Percentiles rank a stretch among this genome's conserved stretches.
phyloP scores from a whole-genome alignment of 2,888 invertebrate species.

The Cerastis rubricosa region DNA sequence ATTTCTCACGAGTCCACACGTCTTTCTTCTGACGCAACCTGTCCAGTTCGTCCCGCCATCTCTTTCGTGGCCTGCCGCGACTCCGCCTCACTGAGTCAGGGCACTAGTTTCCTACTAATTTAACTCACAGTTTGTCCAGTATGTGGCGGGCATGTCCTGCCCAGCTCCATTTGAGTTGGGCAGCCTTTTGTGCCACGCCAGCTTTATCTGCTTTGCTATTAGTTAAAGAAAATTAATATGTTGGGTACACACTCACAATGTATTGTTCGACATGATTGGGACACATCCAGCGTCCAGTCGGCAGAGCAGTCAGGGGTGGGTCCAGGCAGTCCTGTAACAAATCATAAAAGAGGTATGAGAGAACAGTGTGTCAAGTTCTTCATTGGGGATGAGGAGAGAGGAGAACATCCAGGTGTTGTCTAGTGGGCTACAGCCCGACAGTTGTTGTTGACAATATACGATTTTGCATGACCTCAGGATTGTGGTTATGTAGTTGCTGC shows the following conservation, averaged over 20 bases:
- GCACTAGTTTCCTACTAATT: too few relatives aligned
- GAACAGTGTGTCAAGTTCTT: neutral
- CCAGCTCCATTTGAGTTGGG: too few relatives aligned
- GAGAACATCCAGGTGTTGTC: too few relatives aligned
- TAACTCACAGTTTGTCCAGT: too few relatives aligned
- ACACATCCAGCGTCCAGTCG: conserved; percentile 99
- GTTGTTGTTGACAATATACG: neutral
- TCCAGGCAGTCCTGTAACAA: conserved; percentile 95
- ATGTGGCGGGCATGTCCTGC: too few relatives aligned
- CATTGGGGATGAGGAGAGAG: neutral
- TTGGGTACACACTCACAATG: conserved; percentile 91
- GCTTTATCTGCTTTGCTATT: neutral
- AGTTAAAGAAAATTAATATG: neutral
- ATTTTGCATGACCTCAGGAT: neutral
- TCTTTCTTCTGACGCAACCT: too few relatives aligned
- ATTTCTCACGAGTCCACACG: too few relatives aligned
- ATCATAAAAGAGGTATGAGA: neutral
- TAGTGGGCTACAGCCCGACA: neutral
- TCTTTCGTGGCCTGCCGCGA: too few relatives aligned
- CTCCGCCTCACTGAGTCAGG: too few relatives aligned
- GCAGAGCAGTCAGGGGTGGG: conserved; percentile 97
- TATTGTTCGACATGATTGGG: conserved; percentile 98
- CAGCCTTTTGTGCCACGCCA: too few relatives aligned
- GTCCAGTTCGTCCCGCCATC: too few relatives aligned
- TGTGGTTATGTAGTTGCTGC: neutral